Conservation (phyloP, 2,113 vertebrate species). For the Dinomys branickii region DNA sequence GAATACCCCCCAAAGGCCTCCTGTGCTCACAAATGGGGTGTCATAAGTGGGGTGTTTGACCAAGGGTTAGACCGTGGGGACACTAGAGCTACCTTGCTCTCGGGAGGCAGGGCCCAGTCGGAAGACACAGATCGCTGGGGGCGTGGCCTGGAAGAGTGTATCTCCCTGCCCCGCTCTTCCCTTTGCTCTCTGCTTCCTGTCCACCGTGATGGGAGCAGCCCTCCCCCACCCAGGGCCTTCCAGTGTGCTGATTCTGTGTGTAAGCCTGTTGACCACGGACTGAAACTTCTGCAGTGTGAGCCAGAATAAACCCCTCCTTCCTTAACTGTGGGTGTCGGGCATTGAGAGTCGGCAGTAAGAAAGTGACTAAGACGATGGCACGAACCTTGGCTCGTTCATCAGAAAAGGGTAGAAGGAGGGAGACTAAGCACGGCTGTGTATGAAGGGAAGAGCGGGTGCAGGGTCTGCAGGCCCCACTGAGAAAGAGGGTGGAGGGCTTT, state of each 20-base stretch:
- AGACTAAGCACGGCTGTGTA: background rate
- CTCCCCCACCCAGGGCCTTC: background rate
- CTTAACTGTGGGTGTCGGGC: background rate
- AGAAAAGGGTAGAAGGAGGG: background rate
- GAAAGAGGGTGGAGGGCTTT: background rate
- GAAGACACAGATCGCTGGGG: background rate
- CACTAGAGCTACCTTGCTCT: background rate
- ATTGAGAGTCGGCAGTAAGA: background rate
- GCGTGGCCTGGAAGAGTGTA: background rate
- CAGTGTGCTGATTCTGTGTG: background rate
- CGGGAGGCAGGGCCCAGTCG: background rate
- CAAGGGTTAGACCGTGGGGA: background rate
- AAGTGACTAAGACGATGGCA: background rate
- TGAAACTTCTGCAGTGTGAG: background rate
- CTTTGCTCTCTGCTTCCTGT: background rate
- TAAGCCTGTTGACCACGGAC: background rate
- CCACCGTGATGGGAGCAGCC: background rate
- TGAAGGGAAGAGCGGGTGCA: no score
- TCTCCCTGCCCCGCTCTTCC: background rate
- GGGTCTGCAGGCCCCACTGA: background rate
- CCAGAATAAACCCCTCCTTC: background rate
- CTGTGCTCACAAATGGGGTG: background rate
- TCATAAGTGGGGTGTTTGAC: background rate
- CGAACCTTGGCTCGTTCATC: accelerated
- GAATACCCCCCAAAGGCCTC: background rate